Conservation (phyloP, 1,140 invertebrate genomes). For the Drosophila rhopaloa region DNA sequence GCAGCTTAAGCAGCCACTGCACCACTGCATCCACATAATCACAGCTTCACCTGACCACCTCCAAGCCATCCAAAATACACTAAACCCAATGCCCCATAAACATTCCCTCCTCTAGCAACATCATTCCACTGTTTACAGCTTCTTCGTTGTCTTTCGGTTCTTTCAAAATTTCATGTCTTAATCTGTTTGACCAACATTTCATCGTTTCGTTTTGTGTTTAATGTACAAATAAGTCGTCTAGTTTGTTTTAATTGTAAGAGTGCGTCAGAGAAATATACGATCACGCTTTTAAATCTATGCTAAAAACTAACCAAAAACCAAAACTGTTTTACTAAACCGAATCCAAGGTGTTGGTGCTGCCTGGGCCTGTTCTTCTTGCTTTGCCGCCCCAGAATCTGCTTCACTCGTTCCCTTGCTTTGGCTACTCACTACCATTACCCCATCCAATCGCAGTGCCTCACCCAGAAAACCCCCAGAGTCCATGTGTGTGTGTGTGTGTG, state of each 20-base stretch:
- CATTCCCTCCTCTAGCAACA: slow-evolving; percentile 6
- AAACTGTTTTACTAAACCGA: slow-evolving; percentile 77
- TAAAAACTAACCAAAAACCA: slow-evolving; percentile 64
- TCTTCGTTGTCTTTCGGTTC: slow-evolving; percentile 6
- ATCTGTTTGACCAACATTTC: slow-evolving; percentile 2
- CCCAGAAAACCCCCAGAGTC: not conserved
- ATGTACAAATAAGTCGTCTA: slow-evolving; percentile 46
- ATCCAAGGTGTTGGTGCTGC: slow-evolving; percentile 41
- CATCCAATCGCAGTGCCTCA: slow-evolving; percentile 1
- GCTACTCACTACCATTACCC: slow-evolving; percentile 6
- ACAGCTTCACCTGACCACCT: slow-evolving; percentile 25
- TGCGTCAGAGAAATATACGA: slow-evolving; percentile 64
- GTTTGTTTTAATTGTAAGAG: slow-evolving; percentile 66
- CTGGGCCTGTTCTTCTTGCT: slow-evolving; percentile 47
- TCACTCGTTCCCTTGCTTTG: slow-evolving; percentile 13
- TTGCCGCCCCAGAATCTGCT: slow-evolving; percentile 15
- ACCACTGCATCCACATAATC: slow-evolving; percentile 46
- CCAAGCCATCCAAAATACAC: slow-evolving; percentile 14
- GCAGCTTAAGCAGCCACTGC: slow-evolving; percentile 57
- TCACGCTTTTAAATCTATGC: slow-evolving; percentile 61
- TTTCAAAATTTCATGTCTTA: slow-evolving; percentile 5
- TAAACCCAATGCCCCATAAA: slow-evolving; percentile 5
- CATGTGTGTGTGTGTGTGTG: slow-evolving; percentile 50
- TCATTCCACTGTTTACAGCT: slow-evolving; percentile 21
- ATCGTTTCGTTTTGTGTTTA: slow-evolving; percentile 22